Evolutionary conservation across 53 echinoderm and acorn worm genomes (phyloP).

Genomic region (Mesocentrotus franciscanus): DNA sequence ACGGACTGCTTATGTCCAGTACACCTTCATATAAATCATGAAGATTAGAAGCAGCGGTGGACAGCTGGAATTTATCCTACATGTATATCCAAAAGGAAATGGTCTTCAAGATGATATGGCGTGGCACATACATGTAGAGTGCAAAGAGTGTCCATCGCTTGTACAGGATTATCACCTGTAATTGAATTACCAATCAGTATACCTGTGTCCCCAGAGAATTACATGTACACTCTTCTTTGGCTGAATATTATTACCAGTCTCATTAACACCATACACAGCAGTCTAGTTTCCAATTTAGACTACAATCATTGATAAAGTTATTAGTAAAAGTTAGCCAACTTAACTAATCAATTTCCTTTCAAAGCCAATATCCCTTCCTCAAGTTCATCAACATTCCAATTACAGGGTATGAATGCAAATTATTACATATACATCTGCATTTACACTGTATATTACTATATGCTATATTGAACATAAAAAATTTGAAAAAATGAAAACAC

Average conservation of each 20-base stretch:
- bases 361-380: neutral
- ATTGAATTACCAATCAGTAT: slow-evolving; percentile 27
- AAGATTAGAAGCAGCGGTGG: neutral
- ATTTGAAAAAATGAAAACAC: too few relatives aligned
- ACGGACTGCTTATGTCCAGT: too few relatives aligned
- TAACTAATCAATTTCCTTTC: slow-evolving; percentile 7
- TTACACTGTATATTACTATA: too few relatives aligned
- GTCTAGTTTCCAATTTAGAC: neutral
- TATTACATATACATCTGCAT: neutral
- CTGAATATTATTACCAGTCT: neutral
- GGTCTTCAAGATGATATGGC: neutral
- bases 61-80: neutral
- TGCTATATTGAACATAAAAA: neutral
- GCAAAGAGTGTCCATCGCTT: neutral
- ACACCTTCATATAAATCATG: neutral
- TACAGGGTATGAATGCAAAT: neutral
- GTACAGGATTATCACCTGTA: slow-evolving; percentile 4
- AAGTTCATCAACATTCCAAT: neutral
- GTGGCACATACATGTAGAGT: too few relatives aligned
- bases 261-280: neutral
- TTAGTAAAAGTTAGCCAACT: slow-evolving; percentile 21
- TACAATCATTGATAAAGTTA: neutral
- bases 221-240: neutral
- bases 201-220: neutral
- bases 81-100: slow-evolving; percentile 11